Percentiles rank a stretch among this genome's conserved stretches.
phyloP scores from a whole-genome alignment of 2,888 invertebrate species.

The Epirrita christyi region DNA sequence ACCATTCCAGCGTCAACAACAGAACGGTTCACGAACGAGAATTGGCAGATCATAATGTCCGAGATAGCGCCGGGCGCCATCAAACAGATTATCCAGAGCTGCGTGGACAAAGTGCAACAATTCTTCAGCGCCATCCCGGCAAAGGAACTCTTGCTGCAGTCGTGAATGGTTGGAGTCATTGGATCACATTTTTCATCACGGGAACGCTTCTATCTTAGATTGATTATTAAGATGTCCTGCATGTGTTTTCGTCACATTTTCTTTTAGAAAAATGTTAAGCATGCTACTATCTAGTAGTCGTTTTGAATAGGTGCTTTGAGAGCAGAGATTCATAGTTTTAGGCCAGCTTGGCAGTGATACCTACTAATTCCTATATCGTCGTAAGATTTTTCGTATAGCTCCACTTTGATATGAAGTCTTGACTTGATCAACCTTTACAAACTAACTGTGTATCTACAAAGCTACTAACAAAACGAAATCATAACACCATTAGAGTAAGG shows the following conservation, averaged over 20 bases:
- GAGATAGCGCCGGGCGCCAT: constrained; percentile 77
- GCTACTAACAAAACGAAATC: not conserved
- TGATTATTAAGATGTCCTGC: not conserved
- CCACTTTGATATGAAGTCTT: not conserved
- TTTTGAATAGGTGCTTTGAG: too few relatives aligned
- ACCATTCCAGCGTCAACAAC: constrained; percentile 73
- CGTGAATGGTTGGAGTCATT: constrained; percentile 62
- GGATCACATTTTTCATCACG: not conserved
- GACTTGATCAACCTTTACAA: not conserved
- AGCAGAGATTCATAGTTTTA: too few relatives aligned
- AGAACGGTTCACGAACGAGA: constrained; percentile 73
- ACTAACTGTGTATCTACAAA: not conserved
- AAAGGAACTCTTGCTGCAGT: constrained; percentile 50
- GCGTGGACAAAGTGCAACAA: constrained; percentile 65
- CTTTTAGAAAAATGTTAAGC: too few relatives aligned
- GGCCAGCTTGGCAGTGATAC: too few relatives aligned
- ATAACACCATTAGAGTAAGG: too few relatives aligned
- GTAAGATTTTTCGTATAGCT: not conserved
- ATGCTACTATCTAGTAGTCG: too few relatives aligned
- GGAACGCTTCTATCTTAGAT: not conserved
- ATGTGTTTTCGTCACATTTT: not conserved
- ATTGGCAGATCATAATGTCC: constrained; percentile 75
- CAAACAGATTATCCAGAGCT: constrained; percentile 67
- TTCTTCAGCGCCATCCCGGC: constrained; percentile 67
- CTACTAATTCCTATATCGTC: not conserved